A percentile compares a stretch with the other conserved stretches of the same genome.
Conservation (phyloP, 2,888 invertebrate species). For the Callyntrura sp. region DNA sequence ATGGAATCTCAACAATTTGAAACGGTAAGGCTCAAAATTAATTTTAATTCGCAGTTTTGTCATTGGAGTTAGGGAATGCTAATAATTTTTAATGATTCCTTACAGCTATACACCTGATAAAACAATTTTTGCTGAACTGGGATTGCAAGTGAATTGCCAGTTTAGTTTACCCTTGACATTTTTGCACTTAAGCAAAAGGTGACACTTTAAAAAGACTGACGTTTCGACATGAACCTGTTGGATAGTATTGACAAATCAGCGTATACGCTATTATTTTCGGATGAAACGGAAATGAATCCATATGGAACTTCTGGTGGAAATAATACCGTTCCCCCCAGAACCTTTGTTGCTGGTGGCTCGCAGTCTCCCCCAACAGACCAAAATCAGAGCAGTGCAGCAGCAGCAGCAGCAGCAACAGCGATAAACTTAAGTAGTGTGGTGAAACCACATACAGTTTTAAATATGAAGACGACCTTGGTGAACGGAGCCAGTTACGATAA, state of each 20-base stretch:
- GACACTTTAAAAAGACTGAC: conserved; percentile 21
- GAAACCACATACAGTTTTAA: conserved; percentile 66
- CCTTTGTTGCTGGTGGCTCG: neutral
- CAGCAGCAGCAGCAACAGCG: neutral
- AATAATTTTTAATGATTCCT: too few species aligned
- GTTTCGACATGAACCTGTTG: conserved; percentile 67
- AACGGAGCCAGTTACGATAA: conserved; percentile 69
- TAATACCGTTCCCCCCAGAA: neutral
- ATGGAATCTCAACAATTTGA: too few species aligned
- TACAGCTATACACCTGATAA: too few species aligned
- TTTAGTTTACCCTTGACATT: too few species aligned
- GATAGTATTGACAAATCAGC: conserved; percentile 74
- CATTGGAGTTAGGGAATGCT: too few species aligned
- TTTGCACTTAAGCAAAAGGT: neutral
- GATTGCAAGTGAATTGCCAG: too few species aligned
- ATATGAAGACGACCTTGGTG: conserved; percentile 74
- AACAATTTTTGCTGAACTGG: too few species aligned
- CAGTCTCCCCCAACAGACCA: neutral
- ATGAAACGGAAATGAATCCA: conserved; percentile 62
- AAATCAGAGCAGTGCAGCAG: neutral
- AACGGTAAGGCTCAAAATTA: too few species aligned
- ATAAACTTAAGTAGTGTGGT: neutral
- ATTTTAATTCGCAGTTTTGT: too few species aligned
- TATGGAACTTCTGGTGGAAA: neutral
- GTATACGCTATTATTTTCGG: conserved; percentile 65